Percentiles rank a stretch among this genome's conserved stretches.
Conservation (phyloP, 1,140 invertebrate species). For the Melanaphis sacchari region DNA sequence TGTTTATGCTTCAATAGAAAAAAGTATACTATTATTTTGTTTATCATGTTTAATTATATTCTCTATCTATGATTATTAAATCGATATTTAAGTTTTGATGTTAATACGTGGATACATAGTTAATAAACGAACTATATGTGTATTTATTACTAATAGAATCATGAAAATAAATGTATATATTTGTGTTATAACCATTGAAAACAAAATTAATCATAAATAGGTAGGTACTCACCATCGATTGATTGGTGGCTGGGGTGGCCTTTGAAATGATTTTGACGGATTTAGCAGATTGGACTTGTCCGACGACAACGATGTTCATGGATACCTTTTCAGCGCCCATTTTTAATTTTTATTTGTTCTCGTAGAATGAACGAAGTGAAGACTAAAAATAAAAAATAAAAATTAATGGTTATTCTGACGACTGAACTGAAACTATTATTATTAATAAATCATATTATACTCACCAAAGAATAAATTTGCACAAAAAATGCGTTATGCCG, state of each 20-base stretch:
- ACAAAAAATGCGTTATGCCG: constrained; percentile 1
- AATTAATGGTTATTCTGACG: neutral
- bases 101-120: neutral
- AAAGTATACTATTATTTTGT: neutral
- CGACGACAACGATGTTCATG: neutral
- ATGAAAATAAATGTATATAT: neutral
- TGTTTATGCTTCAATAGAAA: neutral
- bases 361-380: neutral
- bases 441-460: neutral
- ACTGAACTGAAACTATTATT: neutral
- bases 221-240: neutral
- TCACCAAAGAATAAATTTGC: neutral
- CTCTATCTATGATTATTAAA: neutral
- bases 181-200: neutral
- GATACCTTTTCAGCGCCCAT: neutral
- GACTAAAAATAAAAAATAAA: neutral
- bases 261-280: neutral
- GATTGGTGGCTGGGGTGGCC: neutral
- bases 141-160: neutral
- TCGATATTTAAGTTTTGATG: neutral
- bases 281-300: constrained; percentile 10
- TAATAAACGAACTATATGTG: neutral
- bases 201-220: neutral
- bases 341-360: neutral
- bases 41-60: neutral